A percentile compares a stretch with the other conserved stretches of the same genome.
These are phyloP conservation scores for Pithys albifrons DNA, from an alignment of 2,113 vertebrate species.

Conservation along the genomic window DNA sequence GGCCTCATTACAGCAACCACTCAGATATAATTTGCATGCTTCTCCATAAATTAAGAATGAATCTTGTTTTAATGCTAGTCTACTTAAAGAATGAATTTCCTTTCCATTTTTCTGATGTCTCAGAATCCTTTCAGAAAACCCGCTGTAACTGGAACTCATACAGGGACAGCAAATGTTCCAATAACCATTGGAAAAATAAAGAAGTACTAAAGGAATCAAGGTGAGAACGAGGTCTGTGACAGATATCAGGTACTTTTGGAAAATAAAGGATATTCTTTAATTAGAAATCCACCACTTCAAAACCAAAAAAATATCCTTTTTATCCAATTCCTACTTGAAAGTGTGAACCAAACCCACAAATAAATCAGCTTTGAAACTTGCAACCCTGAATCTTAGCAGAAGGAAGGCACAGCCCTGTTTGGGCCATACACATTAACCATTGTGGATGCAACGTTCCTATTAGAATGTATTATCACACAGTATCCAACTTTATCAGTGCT, in stretches of 20 bases:
- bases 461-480: background rate
- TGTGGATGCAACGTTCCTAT: background rate
- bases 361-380: background rate
- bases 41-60: background rate
- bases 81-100: background rate
- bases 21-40: background rate
- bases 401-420: background rate
- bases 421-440: background rate
- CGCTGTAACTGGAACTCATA: background rate
- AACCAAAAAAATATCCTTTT: background rate
- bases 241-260: background rate
- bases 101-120: background rate
- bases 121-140: background rate
- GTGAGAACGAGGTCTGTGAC: background rate
- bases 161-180: background rate
- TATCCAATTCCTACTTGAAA: background rate
- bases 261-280: background rate
- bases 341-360: background rate
- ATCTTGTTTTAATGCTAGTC: background rate
- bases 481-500: conserved; percentile 60
- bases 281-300: background rate
- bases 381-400: background rate
- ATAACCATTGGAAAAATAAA: background rate
- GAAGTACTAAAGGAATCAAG: background rate
- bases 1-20: background rate